phyloP scores from a whole-genome alignment of 2,888 invertebrate genomes.

The Drosophila nigricruria region DNA sequence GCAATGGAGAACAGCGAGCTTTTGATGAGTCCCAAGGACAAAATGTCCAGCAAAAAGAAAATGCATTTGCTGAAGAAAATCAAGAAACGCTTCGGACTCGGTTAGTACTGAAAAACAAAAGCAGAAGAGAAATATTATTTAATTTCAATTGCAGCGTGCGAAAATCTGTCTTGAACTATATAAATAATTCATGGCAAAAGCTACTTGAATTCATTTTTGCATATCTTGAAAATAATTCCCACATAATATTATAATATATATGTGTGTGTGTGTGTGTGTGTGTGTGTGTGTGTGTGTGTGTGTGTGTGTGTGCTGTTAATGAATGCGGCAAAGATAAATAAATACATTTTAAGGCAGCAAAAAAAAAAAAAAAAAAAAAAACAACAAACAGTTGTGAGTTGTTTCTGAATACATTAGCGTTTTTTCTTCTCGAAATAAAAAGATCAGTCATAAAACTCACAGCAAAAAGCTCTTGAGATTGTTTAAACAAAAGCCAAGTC shows the following conservation, averaged over 20 bases:
- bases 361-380: too few species aligned
- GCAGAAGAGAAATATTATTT: conserved; percentile 1
- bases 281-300: background rate
- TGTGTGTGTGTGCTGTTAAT: conserved; percentile 47
- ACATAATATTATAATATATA: conserved; percentile 66
- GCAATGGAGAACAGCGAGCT: conserved; percentile 75
- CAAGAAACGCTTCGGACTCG: conserved; percentile 94
- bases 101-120: conserved; percentile 87
- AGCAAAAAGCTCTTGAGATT: conserved; percentile 55
- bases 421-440: conserved; percentile 33
- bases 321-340: conserved; percentile 76
- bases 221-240: conserved; percentile 58
- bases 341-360: conserved; percentile 50
- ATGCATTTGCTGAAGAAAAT: conserved; percentile 96
- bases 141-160: conserved; percentile 58
- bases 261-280: conserved; percentile 3
- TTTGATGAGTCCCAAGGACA: conserved; percentile 80
- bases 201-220: conserved; percentile 47
- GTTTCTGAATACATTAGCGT: conserved; percentile 70
- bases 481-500: conserved; percentile 59
- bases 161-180: conserved; percentile 52
- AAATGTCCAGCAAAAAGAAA: conserved; percentile 86
- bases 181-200: conserved; percentile 58
- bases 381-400: conserved; percentile 42
- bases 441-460: conserved; percentile 43